A percentile compares a stretch with the other conserved stretches of the same genome.
phyloP scores from a whole-genome alignment of 2,888 invertebrate species.

The Hermodice carunculata region DNA sequence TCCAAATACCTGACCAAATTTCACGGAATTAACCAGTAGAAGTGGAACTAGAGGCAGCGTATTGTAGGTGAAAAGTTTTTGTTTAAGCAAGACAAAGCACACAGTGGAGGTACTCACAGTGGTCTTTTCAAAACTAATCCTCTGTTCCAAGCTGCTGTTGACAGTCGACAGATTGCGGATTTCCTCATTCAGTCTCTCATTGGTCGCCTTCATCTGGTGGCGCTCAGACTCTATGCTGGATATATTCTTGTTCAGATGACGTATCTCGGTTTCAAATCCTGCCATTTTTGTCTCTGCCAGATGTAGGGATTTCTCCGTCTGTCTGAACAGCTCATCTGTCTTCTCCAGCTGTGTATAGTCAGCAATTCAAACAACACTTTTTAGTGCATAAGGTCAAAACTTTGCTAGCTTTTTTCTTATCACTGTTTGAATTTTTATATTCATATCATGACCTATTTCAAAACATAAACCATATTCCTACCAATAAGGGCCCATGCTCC shows the following conservation, averaged over 20 bases:
- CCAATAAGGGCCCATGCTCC: no score
- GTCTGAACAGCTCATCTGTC: conserved; percentile 41
- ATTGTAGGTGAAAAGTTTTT: no score
- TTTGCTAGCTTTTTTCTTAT: no score
- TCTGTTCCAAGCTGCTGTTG: conserved; percentile 47
- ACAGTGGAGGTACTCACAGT: neutral
- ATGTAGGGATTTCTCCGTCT: conserved; percentile 41
- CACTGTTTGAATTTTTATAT: no score
- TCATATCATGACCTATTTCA: no score
- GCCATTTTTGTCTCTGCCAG: conserved; percentile 49
- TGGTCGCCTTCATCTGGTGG: conserved; percentile 43
- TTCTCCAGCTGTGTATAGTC: conserved; percentile 55
- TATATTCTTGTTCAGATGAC: conserved; percentile 35
- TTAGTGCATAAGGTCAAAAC: no score
- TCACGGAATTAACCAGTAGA: no score
- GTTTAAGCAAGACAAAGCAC: no score
- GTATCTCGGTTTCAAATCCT: conserved; percentile 46
- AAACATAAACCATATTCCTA: no score
- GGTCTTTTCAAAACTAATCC: conserved; percentile 46
- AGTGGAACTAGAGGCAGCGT: no score
- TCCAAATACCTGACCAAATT: no score
- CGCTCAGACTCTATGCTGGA: conserved; percentile 44
- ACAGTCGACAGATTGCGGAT: conserved; percentile 45
- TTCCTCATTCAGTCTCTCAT: conserved; percentile 50
- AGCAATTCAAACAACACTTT: no score